Conservation (phyloP, 2,113 vertebrate genomes). For the Sphaerodactylus townsendi region DNA sequence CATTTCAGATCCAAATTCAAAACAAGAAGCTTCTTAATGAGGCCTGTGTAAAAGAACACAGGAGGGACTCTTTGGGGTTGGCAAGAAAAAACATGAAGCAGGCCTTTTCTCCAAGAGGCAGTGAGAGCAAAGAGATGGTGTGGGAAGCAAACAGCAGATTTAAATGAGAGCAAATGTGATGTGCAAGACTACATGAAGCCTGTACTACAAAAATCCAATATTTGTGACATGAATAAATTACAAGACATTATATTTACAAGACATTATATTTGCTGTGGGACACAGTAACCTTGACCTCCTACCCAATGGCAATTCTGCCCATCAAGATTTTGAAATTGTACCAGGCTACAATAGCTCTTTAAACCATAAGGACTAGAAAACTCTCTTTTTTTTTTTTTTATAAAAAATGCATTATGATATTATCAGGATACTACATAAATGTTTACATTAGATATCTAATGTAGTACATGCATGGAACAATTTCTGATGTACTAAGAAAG, state of each 20-base stretch:
- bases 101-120: not conserved
- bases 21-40: not conserved
- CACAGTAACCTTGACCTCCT: not conserved
- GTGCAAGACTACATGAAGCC: not conserved
- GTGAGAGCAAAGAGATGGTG: not conserved
- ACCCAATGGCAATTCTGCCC: not conserved
- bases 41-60: not conserved
- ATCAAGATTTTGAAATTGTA: not conserved
- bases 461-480: no score
- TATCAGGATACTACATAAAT: no score
- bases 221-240: not conserved
- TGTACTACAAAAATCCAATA: not conserved
- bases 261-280: no score
- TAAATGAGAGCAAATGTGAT: not conserved
- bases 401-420: no score
- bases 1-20: slow-evolving; percentile 1
- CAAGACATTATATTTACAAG: not conserved
- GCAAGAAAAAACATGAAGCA: not conserved
- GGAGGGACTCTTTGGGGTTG: not conserved
- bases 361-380: no score
- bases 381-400: no score
- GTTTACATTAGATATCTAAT: no score
- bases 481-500: no score
- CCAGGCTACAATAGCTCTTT: not conserved
- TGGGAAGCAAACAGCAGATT: not conserved